Evolutionary conservation across 2,797 vertebrate species (phyloP).

Genomic region (Eulemur albifrons): DNA sequence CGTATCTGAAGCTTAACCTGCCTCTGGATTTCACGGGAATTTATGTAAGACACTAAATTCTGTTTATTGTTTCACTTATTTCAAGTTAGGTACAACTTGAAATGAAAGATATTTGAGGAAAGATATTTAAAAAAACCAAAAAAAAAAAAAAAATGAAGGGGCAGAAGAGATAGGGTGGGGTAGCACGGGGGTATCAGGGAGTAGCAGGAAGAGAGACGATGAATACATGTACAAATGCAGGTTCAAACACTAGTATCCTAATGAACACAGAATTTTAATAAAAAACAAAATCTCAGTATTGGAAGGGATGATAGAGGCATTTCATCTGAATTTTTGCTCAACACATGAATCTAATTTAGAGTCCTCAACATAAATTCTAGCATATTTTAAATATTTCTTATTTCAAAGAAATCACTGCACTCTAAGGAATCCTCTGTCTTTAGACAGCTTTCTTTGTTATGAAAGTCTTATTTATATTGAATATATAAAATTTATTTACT

Average conservation of each 20-base stretch:
- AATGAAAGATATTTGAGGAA: too few species aligned
- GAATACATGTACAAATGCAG: too few species aligned
- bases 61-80: background rate
- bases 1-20: background rate
- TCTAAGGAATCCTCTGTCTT: background rate
- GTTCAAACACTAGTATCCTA: background rate
- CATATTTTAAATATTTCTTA: background rate
- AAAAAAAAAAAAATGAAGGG: too few species aligned
- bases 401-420: background rate
- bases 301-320: background rate
- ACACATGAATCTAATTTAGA: background rate
- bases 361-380: background rate
- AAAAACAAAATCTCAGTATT: background rate
- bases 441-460: background rate
- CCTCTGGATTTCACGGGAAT: background rate
- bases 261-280: background rate
- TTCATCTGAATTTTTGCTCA: background rate
- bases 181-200: too few species aligned
- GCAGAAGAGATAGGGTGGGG: too few species aligned
- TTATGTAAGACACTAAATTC: background rate
- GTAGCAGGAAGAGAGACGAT: too few species aligned
- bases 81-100: background rate
- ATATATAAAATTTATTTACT: background rate
- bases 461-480: background rate
- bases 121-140: too few species aligned